These are phyloP conservation scores for Anthopleura sola DNA, from an alignment of 64 coral and sea anemone species.

Conservation along the genomic window DNA sequence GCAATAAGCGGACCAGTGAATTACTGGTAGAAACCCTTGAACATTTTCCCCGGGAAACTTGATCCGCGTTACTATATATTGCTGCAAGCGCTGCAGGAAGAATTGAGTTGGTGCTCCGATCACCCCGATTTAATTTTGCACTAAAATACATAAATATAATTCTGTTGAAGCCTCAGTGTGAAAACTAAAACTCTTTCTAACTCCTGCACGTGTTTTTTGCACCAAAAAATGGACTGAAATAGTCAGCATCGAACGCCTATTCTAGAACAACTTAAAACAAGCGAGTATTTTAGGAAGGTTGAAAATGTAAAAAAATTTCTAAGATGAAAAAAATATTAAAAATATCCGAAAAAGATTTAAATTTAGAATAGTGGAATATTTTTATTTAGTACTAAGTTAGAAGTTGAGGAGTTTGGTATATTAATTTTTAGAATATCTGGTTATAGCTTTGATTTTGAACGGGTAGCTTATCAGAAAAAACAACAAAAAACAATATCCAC, in stretches of 20 bases:
- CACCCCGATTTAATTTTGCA: too few species aligned
- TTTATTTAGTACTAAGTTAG: neutral
- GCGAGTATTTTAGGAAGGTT: too few species aligned
- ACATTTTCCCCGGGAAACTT: neutral
- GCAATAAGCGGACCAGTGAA: neutral
- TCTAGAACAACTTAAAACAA: too few species aligned
- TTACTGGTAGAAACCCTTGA: slow-evolving; percentile 22
- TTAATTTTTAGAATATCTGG: neutral
- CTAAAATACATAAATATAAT: too few species aligned
- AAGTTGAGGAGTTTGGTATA: neutral
- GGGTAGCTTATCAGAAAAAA: neutral
- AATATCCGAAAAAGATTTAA: neutral
- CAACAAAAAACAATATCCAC: neutral
- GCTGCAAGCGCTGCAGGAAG: neutral
- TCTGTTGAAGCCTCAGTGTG: too few species aligned
- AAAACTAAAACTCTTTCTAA: too few species aligned
- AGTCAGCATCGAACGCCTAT: too few species aligned
- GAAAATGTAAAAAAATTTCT: too few species aligned
- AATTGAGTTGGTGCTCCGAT: too few species aligned
- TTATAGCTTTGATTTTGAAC: neutral
- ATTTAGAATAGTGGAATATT: neutral
- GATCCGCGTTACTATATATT: neutral
- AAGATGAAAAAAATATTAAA: neutral
- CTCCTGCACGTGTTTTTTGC: too few species aligned
- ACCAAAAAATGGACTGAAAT: too few species aligned